Evolutionary conservation across 2,888 invertebrate genomes (phyloP), one percentile per base, ranked within the genome.

Genomic region (Baronia brevicornis): DNA sequence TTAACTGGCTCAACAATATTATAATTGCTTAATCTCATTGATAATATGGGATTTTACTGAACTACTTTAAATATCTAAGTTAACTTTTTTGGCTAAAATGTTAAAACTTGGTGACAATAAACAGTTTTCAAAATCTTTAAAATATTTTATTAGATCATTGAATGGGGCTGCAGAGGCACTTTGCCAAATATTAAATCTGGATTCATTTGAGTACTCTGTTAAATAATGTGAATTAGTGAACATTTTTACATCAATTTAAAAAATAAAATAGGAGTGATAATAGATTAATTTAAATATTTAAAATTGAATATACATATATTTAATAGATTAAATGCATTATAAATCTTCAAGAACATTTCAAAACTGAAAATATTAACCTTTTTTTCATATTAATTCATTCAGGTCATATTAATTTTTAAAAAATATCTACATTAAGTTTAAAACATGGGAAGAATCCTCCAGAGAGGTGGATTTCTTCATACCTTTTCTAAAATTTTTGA

Each of bases 91-190:
- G n/a, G n/a, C n/a, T n/a, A n/a, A 23, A 27, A 28, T 33, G 8
- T 28, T 5, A 9, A n/a, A 49, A 59, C 52, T 75, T 72, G 71
- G 69, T 72, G 77, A 68, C 60, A 56, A 54, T 33, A 36, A 36
- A 46, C 45, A 45, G 51, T 48, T 59, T 53, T 43, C 45, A 46
- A 53, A 55, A 60, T 73, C 62, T 61, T 61, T 25, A 66, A 67
- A 66, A 63, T 30, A 35, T 26, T 30, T 15, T 6, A 58, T 62
- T 55, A 66, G 66, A 67, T 63, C 61, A 61, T 60, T 58, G 54
- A 60, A 68, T 52, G 56, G 59, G 71, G 61, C 59, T 50, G 54
- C 56, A 64, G 64, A 82, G 82, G 82, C 77, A 65, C 28, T 9
- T 11, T 56, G 80, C 80, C 82, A 79, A 69, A 59, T 22, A 35